Evolutionary conservation across 2,888 invertebrate species (phyloP).

Genomic region (Chymomyza amoena): DNA sequence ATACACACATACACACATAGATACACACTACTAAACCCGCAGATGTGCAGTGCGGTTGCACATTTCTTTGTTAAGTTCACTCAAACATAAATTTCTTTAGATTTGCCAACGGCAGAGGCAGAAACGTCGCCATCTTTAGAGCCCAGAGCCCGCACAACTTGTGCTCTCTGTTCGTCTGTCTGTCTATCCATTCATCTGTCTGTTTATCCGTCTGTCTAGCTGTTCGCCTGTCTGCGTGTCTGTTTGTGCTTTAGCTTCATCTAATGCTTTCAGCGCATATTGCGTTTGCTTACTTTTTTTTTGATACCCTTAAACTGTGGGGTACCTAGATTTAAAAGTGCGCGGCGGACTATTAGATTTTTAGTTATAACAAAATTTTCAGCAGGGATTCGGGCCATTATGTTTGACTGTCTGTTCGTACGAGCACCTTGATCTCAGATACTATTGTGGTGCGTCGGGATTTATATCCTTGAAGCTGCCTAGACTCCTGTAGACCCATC

Average conservation of each 20-base stretch:
- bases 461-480: no score
- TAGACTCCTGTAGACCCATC: no score
- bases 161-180: slow-evolving; percentile 17
- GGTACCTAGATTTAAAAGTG: no score
- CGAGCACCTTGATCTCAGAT: no score
- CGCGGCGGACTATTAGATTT: no score
- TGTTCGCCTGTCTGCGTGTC: background rate
- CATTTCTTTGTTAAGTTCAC: slow-evolving; percentile 59
- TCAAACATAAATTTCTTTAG: slow-evolving; percentile 61
- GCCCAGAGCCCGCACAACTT: background rate
- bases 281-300: background rate
- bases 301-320: no score
- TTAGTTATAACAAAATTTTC: no score
- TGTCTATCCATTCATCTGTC: background rate
- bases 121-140: slow-evolving; percentile 27
- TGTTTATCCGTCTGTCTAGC: background rate
- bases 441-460: no score
- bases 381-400: no score
- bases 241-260: background rate
- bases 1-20: background rate
- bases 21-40: background rate
- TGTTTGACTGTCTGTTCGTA: no score
- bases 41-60: slow-evolving; percentile 39
- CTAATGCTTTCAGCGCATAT: background rate
- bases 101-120: slow-evolving; percentile 58